Percentiles rank a stretch among this genome's conserved stretches.
Conservation (phyloP, 2,113 vertebrate genomes). For the Nothoprocta pentlandii region DNA sequence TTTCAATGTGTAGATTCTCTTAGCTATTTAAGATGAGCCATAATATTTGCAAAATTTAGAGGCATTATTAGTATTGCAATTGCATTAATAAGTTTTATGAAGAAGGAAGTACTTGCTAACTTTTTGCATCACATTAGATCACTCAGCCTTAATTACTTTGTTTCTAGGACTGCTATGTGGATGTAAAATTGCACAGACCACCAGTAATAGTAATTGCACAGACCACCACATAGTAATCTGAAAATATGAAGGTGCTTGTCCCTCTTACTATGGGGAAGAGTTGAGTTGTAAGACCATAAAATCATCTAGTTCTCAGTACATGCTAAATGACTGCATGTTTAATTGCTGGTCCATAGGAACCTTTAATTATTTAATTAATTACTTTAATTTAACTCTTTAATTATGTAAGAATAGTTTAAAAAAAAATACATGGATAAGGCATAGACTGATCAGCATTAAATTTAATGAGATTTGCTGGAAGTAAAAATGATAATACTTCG, state of each 20-base stretch:
- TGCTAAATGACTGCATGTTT: not conserved
- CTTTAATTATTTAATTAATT: too few relatives aligned
- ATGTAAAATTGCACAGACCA: not conserved
- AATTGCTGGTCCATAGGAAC: not conserved
- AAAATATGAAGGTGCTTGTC: not conserved
- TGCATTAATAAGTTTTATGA: not conserved
- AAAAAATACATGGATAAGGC: not conserved
- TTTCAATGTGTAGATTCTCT: not conserved
- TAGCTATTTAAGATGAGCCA: not conserved
- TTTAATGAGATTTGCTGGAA: not conserved
- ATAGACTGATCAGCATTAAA: not conserved
- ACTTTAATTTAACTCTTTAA: too few relatives aligned
- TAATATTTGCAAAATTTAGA: not conserved
- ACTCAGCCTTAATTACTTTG: rapidly evolving
- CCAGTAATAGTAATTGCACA: not conserved
- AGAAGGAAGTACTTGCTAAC: not conserved
- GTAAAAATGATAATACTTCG: not conserved
- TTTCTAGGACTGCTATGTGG: not conserved
- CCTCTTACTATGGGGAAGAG: not conserved
- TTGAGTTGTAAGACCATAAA: not conserved
- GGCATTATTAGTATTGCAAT: not conserved
- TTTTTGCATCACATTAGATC: not conserved
- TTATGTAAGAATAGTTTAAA: too few relatives aligned
- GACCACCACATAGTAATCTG: not conserved
- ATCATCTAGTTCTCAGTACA: not conserved